These are phyloP conservation scores for Holothuria glaberrima DNA, from an alignment of 35 echinoderm and acorn worm genomes.

Conservation along the genomic window DNA sequence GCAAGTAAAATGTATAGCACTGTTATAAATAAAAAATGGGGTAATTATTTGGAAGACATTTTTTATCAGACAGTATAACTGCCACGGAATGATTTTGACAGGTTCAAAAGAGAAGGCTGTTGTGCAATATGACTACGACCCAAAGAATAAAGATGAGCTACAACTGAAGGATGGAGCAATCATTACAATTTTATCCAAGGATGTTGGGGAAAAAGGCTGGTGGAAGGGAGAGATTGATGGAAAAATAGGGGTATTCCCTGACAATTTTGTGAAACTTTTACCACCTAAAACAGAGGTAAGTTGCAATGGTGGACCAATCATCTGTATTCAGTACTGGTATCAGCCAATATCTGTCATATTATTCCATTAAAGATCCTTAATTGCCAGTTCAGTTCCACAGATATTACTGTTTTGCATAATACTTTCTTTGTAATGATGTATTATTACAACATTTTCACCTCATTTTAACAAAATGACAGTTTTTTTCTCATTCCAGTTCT, in stretches of 20 bases:
- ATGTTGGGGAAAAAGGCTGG: constrained; percentile 92
- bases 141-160: constrained; percentile 89
- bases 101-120: constrained; percentile 69
- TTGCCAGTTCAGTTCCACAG: too few relatives aligned
- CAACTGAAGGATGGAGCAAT: constrained; percentile 81
- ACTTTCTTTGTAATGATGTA: too few relatives aligned
- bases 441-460: too few relatives aligned
- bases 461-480: too few relatives aligned
- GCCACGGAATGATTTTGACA: background rate
- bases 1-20: too few relatives aligned
- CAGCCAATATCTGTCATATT: too few relatives aligned
- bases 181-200: constrained; percentile 68
- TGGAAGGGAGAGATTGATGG: constrained; percentile 91
- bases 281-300: constrained; percentile 73
- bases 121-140: constrained; percentile 82
- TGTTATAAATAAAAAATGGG: too few relatives aligned
- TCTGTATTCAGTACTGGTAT: too few relatives aligned
- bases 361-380: too few relatives aligned
- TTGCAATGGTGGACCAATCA: background rate
- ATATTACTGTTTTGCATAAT: too few relatives aligned
- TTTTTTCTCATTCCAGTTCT: too few relatives aligned
- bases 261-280: constrained; percentile 90
- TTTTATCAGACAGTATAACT: background rate
- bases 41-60: too few relatives aligned
- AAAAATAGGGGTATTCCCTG: constrained; percentile 89